Evolutionary conservation across 2,797 vertebrate species (phyloP).

Genomic region (Anolis apletophallus): DNA sequence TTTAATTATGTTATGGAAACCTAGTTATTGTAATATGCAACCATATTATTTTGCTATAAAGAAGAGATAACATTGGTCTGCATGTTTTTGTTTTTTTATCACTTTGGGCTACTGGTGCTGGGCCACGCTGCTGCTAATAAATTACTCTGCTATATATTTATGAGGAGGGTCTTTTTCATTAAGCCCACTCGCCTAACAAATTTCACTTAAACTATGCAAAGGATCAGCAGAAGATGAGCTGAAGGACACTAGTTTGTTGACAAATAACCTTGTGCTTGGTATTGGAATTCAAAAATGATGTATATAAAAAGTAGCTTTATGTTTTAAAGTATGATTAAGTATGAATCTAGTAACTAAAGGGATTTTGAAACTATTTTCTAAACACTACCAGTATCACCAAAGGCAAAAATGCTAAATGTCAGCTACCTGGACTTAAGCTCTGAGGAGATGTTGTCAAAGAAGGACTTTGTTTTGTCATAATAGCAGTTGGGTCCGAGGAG

Average conservation of each 20-base stretch:
- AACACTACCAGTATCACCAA: not conserved
- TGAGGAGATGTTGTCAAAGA: slow-evolving; percentile 96
- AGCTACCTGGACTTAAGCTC: slow-evolving; percentile 90
- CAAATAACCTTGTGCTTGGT: not conserved
- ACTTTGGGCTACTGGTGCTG: too few relatives aligned
- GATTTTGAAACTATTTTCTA: not conserved
- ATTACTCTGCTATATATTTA: too few relatives aligned
- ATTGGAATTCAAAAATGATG: not conserved
- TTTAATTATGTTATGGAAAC: too few relatives aligned
- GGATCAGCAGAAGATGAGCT: not conserved
- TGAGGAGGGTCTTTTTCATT: too few relatives aligned
- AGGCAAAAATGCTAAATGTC: not conserved
- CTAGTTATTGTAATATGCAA: too few relatives aligned
- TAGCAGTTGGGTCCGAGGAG: slow-evolving; percentile 90
- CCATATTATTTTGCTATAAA: too few relatives aligned
- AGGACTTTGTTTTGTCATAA: slow-evolving; percentile 95
- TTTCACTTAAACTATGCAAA: not conserved
- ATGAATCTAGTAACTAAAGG: accelerated
- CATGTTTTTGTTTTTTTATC: too few relatives aligned
- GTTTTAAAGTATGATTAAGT: not conserved
- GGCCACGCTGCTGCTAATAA: too few relatives aligned
- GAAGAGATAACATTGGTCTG: too few relatives aligned
- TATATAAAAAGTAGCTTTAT: not conserved
- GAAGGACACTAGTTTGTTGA: not conserved
- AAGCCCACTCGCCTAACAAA: too few relatives aligned